A percentile compares a stretch with the other conserved stretches of the same genome.
Conservation (phyloP, 2,797 vertebrate genomes). For the Paguma larvata region DNA sequence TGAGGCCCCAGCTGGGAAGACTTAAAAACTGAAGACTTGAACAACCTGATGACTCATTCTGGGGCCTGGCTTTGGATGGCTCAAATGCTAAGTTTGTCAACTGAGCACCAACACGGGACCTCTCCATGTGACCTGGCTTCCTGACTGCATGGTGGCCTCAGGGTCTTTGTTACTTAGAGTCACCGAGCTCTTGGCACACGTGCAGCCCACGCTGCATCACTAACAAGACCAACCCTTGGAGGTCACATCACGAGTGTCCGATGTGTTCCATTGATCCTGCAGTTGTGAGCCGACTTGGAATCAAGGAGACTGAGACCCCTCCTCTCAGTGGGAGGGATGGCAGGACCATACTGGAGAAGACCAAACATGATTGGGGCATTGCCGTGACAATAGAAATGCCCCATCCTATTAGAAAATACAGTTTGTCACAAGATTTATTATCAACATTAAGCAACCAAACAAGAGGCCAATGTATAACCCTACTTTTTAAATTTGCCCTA, state of each 20-base stretch:
- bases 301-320: not conserved
- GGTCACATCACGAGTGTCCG: not conserved
- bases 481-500: not conserved
- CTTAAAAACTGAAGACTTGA: not conserved
- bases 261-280: not conserved
- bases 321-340: not conserved
- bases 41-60: not conserved
- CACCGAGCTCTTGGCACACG: too few species aligned
- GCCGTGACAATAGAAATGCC: not conserved
- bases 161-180: not conserved
- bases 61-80: not conserved
- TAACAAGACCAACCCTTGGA: not conserved
- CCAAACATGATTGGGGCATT: not conserved
- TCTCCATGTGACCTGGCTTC: not conserved
- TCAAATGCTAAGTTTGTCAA: not conserved
- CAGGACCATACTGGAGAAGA: not conserved
- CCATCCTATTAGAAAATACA: not conserved
- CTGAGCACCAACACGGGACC: not conserved
- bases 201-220: not conserved
- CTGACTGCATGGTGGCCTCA: not conserved
- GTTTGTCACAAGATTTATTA: not conserved
- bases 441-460: not conserved
- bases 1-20: not conserved
- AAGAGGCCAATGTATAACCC: not conserved
- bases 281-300: not conserved